A percentile compares a stretch with the other conserved stretches of the same genome.
Evolutionary conservation across 1,140 invertebrate species (phyloP).

Genomic region (Ptiloglossa arizonensis): DNA sequence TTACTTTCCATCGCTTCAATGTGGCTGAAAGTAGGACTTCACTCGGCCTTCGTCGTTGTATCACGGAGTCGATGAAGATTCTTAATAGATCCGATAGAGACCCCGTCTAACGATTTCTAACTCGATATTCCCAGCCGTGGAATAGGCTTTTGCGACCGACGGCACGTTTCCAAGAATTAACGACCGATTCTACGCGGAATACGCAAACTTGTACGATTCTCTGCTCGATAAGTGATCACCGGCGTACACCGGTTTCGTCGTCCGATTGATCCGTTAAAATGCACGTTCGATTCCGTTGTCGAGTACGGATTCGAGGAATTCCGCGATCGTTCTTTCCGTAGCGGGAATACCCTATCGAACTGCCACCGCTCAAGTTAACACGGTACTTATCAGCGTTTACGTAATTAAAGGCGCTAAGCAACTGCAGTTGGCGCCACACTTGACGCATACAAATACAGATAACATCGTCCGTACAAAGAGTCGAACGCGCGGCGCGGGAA

Average conservation of each 20-base stretch:
- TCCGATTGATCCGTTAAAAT: slow-evolving; percentile 37
- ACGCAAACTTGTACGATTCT: slow-evolving; percentile 21
- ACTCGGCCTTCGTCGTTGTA: slow-evolving; percentile 26
- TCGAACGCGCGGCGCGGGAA: neutral
- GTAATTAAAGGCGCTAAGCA: slow-evolving; percentile 57
- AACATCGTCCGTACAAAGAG: slow-evolving; percentile 27
- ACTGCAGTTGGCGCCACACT: slow-evolving; percentile 37
- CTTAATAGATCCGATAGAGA: slow-evolving; percentile 12
- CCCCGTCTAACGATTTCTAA: slow-evolving; percentile 24
- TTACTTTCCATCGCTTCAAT: slow-evolving; percentile 23
- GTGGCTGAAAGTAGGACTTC: slow-evolving; percentile 26
- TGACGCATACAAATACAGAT: neutral
- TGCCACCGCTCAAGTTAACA: neutral
- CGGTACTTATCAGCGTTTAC: slow-evolving; percentile 20
- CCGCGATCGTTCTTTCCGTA: neutral
- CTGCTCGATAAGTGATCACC: slow-evolving; percentile 4
- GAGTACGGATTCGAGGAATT: neutral
- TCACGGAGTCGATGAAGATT: slow-evolving; percentile 33
- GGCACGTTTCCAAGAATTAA: slow-evolving; percentile 34
- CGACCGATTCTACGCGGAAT: slow-evolving; percentile 14
- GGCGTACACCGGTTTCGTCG: slow-evolving; percentile 1
- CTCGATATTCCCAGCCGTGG: slow-evolving; percentile 1
- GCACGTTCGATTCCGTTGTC: neutral
- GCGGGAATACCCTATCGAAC: neutral
- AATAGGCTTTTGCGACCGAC: neutral